These are phyloP conservation scores for Cheilosia soror DNA, from an alignment of 2,888 invertebrate genomes.

Conservation along the genomic window DNA sequence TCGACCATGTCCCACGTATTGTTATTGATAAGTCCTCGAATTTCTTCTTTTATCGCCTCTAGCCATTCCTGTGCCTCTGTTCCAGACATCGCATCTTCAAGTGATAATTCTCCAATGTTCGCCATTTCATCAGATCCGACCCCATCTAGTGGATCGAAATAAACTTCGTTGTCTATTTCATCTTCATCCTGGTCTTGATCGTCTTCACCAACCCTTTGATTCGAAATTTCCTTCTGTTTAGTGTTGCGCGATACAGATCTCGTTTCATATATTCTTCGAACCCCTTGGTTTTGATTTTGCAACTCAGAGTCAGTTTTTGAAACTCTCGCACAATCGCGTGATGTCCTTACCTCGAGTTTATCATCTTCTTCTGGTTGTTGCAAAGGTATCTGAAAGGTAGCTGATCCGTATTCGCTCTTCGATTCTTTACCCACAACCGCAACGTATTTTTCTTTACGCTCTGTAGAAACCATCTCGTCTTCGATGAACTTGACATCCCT, in stretches of 20 bases:
- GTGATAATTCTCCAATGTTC: no score
- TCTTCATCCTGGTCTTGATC: not conserved
- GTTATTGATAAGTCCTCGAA: slow-evolving; percentile 29
- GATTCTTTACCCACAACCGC: not conserved
- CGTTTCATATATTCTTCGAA: slow-evolving; percentile 15
- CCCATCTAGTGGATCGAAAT: not conserved
- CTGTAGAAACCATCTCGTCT: not conserved
- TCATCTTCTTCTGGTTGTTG: not conserved
- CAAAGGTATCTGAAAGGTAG: not conserved
- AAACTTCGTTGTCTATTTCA: slow-evolving; percentile 2
- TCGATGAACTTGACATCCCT: slow-evolving; percentile 34
- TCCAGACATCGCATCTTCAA: slow-evolving; percentile 29
- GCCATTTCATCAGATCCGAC: not conserved
- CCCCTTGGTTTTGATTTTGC: not conserved
- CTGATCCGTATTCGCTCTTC: not conserved
- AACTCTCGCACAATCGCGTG: not conserved
- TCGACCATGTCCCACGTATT: slow-evolving; percentile 44
- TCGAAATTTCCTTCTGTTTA: not conserved
- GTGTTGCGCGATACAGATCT: not conserved
- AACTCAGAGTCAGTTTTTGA: not conserved
- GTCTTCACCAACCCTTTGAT: not conserved
- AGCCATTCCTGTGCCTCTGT: slow-evolving; percentile 24
- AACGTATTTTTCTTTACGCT: not conserved
- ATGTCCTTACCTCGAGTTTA: not conserved
- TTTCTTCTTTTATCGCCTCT: slow-evolving; percentile 37